phyloP scores from a whole-genome alignment of 2,888 invertebrate species.

The Polydrusus tereticollis region DNA sequence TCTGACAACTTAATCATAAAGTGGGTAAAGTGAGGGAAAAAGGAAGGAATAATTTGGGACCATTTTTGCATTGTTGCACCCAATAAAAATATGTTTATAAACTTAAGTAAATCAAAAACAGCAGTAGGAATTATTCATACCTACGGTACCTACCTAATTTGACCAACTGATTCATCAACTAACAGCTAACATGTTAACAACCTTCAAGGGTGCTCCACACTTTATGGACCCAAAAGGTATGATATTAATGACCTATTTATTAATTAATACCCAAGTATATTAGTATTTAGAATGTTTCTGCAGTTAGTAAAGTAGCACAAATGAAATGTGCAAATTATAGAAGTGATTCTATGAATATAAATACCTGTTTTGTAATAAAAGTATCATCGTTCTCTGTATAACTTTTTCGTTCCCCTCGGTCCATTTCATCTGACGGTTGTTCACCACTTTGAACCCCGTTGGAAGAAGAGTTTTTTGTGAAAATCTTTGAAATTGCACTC shows the following conservation, averaged over 20 bases:
- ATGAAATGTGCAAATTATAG: background rate
- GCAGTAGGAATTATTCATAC: too few species aligned
- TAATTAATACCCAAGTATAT: background rate
- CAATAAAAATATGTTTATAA: too few species aligned
- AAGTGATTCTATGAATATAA: conserved; percentile 33
- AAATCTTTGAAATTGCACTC: conserved; percentile 67
- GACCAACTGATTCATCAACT: conserved; percentile 24
- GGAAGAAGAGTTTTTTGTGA: conserved; percentile 63
- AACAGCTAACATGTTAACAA: background rate
- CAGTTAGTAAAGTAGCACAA: background rate
- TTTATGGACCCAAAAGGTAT: background rate
- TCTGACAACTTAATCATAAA: too few species aligned
- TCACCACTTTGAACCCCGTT: conserved; percentile 59
- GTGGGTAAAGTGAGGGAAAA: too few species aligned
- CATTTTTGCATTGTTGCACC: too few species aligned
- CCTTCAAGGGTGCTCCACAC: background rate
- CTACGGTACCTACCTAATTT: background rate
- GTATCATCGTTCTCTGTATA: conserved; percentile 75
- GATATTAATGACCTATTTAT: background rate
- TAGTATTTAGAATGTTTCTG: background rate
- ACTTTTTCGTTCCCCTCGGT: conserved; percentile 59
- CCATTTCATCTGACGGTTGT: conserved; percentile 58
- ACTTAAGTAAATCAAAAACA: too few species aligned
- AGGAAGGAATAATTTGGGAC: too few species aligned
- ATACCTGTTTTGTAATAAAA: conserved; percentile 77